phyloP scores from a whole-genome alignment of 2,113 vertebrate species.

The Tachuris rubrigastra region DNA sequence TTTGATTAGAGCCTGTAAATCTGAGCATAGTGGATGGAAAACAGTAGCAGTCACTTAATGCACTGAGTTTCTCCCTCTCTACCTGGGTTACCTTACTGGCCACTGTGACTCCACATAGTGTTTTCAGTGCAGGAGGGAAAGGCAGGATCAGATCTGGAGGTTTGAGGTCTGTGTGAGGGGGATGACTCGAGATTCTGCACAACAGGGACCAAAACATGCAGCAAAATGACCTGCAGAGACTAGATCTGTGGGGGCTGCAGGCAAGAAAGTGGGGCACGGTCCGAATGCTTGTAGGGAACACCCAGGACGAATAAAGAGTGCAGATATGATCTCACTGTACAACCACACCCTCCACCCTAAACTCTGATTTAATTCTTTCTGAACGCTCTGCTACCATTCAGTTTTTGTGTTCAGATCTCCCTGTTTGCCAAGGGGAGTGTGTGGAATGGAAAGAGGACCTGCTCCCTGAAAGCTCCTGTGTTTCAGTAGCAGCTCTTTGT shows the following conservation, averaged over 20 bases:
- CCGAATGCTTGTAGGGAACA: background rate
- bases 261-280: background rate
- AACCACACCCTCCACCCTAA: background rate
- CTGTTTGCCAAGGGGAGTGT: background rate
- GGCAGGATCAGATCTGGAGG: background rate
- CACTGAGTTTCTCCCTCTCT: background rate
- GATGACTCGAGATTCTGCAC: background rate
- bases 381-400: background rate
- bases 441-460: background rate
- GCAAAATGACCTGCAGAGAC: background rate
- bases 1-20: background rate
- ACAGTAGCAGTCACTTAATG: background rate
- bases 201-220: background rate
- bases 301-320: background rate
- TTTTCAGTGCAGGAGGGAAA: background rate
- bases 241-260: background rate
- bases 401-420: background rate
- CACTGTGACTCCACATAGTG: accelerated
- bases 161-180: background rate
- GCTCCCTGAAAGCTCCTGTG: background rate
- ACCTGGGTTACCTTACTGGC: background rate
- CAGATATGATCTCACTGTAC: background rate
- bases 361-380: background rate
- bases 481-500: background rate
- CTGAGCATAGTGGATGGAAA: background rate